These are phyloP conservation scores for Amphiura filiformis DNA, from an alignment of 35 echinoderm and acorn worm genomes.

Conservation along the genomic window DNA sequence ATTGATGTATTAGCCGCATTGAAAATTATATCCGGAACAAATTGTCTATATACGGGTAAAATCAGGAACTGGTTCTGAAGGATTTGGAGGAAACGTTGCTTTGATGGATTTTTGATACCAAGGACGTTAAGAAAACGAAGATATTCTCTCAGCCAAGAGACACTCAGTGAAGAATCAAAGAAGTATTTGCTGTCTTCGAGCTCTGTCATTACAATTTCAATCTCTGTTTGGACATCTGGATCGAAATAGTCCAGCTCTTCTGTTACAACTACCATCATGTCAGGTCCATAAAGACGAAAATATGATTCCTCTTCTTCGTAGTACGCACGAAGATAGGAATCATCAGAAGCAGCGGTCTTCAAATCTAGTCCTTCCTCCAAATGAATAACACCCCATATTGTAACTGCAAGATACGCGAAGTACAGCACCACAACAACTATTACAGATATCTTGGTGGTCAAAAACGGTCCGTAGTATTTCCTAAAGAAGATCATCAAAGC, in stretches of 20 bases:
- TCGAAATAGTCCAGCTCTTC: conserved; percentile 31
- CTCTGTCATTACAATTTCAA: neutral
- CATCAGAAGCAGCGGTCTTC: conserved; percentile 34
- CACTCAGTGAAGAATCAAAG: neutral
- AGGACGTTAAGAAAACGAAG: conserved; percentile 13
- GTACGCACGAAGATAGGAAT: conserved; percentile 13
- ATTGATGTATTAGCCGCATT: neutral
- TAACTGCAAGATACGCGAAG: conserved; percentile 18
- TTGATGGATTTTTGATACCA: neutral
- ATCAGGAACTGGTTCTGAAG: conserved; percentile 26
- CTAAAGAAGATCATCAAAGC: conserved; percentile 17
- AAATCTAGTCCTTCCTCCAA: conserved; percentile 39
- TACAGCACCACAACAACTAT: conserved; percentile 24
- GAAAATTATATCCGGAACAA: conserved; percentile 33
- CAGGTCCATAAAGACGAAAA: conserved; percentile 31
- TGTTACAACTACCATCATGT: conserved; percentile 20
- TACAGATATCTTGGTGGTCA: neutral
- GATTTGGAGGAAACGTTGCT: neutral
- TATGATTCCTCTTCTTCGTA: neutral
- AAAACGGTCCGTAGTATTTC: conserved; percentile 27
- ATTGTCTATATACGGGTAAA: conserved; percentile 18
- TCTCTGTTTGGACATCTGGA: neutral
- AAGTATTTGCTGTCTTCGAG: conserved; percentile 31
- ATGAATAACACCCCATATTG: conserved; percentile 28
- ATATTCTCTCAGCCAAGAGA: conserved; percentile 51